Conservation (phyloP, 2,888 invertebrate species). For the Allophyes oxyacanthae region DNA sequence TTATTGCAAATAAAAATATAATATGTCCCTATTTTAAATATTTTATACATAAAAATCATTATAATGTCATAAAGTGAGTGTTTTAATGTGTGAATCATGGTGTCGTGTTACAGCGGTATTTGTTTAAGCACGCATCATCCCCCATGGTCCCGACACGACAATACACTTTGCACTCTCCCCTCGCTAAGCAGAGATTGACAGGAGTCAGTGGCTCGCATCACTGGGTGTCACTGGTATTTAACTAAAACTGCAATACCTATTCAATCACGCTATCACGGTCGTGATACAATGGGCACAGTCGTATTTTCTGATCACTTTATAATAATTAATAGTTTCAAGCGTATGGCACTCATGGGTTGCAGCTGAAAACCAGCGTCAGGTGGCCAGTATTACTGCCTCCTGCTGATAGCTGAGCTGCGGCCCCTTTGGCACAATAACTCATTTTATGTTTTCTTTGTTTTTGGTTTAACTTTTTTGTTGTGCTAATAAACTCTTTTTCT, state of each 20-base stretch:
- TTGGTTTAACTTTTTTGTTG: too few relatives aligned
- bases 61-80: constrained; percentile 35
- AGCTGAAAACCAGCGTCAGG: too few relatives aligned
- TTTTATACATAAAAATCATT: too few relatives aligned
- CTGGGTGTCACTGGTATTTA: constrained; percentile 48
- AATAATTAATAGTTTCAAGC: constrained; percentile 18
- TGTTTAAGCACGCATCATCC: constrained; percentile 45
- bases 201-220: constrained; percentile 52
- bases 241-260: constrained; percentile 49
- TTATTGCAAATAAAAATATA: too few relatives aligned
- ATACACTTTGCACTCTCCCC: constrained; percentile 71
- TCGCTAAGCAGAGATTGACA: constrained; percentile 62
- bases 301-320: constrained; percentile 12
- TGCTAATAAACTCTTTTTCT: too few relatives aligned
- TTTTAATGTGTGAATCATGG: constrained; percentile 46
- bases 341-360: too few relatives aligned
- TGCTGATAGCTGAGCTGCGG: too few relatives aligned
- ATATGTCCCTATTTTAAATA: too few relatives aligned
- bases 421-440: too few relatives aligned
- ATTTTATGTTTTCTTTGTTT: too few relatives aligned
- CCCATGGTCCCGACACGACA: constrained; percentile 70
- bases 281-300: constrained; percentile 7
- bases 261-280: constrained; percentile 36
- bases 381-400: too few relatives aligned
- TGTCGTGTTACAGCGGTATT: constrained; percentile 54